Conservation (phyloP, 64 coral and sea anemone genomes). For the Catalaphyllia jardinei region DNA sequence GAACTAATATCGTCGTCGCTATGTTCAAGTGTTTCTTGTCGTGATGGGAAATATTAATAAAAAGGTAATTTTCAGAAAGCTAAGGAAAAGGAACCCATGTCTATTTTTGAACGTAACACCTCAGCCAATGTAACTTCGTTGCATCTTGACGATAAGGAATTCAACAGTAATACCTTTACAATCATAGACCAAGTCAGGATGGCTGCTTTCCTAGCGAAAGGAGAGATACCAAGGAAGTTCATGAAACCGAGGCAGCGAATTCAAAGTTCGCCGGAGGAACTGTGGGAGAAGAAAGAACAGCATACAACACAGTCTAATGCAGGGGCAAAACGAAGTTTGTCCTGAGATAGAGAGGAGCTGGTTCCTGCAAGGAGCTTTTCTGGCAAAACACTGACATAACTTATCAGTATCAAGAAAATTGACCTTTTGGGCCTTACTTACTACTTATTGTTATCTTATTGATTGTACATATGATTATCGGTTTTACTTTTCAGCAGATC, state of each 20-base stretch:
- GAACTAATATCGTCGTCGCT: too few relatives aligned
- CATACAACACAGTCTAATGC: neutral
- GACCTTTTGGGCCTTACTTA: too few relatives aligned
- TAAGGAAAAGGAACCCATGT: neutral
- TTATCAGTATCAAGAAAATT: neutral
- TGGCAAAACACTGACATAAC: conserved; percentile 7
- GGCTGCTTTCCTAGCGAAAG: neutral
- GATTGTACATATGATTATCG: too few relatives aligned
- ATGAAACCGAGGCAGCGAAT: neutral
- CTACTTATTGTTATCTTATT: too few relatives aligned
- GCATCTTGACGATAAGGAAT: neutral
- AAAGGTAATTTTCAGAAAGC: neutral
- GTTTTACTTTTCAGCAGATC: too few relatives aligned
- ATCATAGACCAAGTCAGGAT: neutral
- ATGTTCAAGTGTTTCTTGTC: too few relatives aligned
- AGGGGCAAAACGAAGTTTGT: neutral
- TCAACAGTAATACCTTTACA: neutral
- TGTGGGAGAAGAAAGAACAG: neutral
- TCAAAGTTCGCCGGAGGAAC: neutral
- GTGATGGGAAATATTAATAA: neutral
- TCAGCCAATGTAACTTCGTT: neutral
- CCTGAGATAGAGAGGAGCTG: neutral
- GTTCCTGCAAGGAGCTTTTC: neutral
- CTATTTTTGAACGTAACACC: neutral
- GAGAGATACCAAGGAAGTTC: neutral